These are phyloP conservation scores for Heliconius ismenius DNA, from an alignment of 2,888 invertebrate species.

Conservation along the genomic window DNA sequence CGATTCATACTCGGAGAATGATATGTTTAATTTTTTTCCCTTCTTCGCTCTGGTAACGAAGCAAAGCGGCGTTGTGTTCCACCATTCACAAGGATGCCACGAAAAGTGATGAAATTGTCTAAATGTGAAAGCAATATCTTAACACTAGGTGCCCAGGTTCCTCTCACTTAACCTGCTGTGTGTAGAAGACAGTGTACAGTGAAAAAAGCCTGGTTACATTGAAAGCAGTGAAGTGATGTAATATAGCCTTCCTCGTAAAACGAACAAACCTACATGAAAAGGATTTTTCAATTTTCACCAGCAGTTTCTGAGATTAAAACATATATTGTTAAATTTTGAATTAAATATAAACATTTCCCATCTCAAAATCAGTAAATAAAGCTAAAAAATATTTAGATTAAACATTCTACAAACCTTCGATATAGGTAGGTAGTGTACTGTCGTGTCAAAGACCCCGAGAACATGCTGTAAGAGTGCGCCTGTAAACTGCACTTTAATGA, in stretches of 20 bases:
- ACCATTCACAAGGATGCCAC: too few species aligned
- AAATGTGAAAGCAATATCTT: neutral
- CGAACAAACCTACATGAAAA: too few species aligned
- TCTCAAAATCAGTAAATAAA: neutral
- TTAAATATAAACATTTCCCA: neutral
- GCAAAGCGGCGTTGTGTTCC: neutral
- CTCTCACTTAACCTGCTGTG: too few species aligned
- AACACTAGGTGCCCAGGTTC: neutral
- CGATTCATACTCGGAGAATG: neutral
- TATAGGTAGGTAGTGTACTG: neutral
- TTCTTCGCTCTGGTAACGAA: neutral
- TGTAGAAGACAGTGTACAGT: too few species aligned
- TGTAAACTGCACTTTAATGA: slow-evolving; percentile 29
- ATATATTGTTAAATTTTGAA: neutral
- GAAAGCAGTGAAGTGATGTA: too few species aligned
- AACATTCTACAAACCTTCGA: neutral
- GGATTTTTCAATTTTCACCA: too few species aligned
- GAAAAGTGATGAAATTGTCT: neutral
- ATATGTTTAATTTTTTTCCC: neutral
- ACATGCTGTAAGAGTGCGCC: neutral
- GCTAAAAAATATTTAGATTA: neutral
- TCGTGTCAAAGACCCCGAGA: neutral
- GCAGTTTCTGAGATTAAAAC: too few species aligned
- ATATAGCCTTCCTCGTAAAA: too few species aligned
- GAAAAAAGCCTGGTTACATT: too few species aligned